Percentiles rank a stretch among this genome's conserved stretches.
Evolutionary conservation across 2,888 invertebrate species (phyloP).

Genomic region (Tetrapedia diversipes): DNA sequence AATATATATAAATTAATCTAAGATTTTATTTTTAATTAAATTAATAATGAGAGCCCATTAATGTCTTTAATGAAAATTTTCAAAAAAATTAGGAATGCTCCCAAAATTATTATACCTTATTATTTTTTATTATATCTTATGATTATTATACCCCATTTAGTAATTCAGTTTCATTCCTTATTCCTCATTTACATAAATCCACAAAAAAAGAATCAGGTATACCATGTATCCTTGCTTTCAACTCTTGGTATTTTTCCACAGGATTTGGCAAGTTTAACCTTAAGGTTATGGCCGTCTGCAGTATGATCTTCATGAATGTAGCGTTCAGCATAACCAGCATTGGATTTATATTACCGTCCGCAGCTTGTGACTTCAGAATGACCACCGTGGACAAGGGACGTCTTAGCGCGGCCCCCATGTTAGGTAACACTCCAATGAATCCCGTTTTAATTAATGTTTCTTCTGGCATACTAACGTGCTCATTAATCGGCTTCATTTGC

Average conservation of each 20-base stretch:
- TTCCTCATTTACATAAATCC: no score
- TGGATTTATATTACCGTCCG: conserved; percentile 92
- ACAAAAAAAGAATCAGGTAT: neutral
- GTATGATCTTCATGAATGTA: conserved; percentile 92
- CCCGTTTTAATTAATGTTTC: neutral
- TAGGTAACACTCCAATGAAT: conserved; percentile 84
- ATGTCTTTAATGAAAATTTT: neutral
- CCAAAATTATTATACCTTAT: neutral
- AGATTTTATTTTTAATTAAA: no score
- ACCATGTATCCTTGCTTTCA: neutral
- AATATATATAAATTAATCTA: no score
- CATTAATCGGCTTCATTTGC: neutral
- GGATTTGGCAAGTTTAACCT: conserved; percentile 94
- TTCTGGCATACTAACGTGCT: neutral
- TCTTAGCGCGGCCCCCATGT: conserved; percentile 90
- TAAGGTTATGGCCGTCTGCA: conserved; percentile 89
- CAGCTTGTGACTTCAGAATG: conserved; percentile 92
- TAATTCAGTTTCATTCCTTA: neutral
- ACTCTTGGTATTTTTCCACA: conserved; percentile 72
- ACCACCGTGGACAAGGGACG: conserved; percentile 91
- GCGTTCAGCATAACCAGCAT: conserved; percentile 92
- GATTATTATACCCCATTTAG: neutral
- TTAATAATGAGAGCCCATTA: neutral
- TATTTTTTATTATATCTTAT: neutral
- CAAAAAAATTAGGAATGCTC: no score